Base-by-base conservation (phyloP, 2,113 vertebrate species). In the Illadopsis cleaveri region DNA sequence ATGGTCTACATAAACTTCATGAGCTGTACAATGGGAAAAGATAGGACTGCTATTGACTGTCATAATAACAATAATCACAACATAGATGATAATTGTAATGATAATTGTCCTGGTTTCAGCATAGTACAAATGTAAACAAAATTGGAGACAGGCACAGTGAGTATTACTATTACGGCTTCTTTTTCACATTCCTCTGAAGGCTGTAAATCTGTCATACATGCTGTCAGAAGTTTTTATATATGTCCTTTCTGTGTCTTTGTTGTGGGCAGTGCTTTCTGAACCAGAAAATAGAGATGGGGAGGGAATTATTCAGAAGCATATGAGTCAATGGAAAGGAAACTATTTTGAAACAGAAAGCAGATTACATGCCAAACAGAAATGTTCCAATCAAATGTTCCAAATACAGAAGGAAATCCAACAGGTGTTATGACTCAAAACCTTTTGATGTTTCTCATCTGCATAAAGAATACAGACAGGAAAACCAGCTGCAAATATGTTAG, bases 401-500 rank as follows among this genome's bases (percentile, higher is more conserved):
- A 88, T 57, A 68, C 66, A 75, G 50, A 90, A 16, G 33, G 17
- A 73, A 71, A 44, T 76, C 56, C 65, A 97, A 88, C 66, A 94
- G 56, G 33, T 97, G 71, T 7, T 38, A 37, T 17, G 6, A 24
- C 18, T 96, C 82, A 44, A 51, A 48, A 56, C 37, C 65, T 70
- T 95, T 96, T 81, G 58, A 85, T 87, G 64, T 90, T 91, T 91
- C 53, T 66, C 56, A 92, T 91, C 82, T 91, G 12, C 31, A 69
- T 86, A 87, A 96, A 85, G 73, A 48, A 75, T 94, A 60, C 20
- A 73, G 76, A 80, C 38, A 77, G 9, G 15, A 30, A 96, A 83
- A 80, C 48, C 76, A 96, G 68, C 71, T 96, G 80, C 27, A 96
- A 84, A 90, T 89, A 82, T 45, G n/a, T 84, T 90, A 84, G 47